Evolutionary conservation across 2,888 invertebrate genomes (phyloP).

Genomic region (Stenotaenia linearis): DNA sequence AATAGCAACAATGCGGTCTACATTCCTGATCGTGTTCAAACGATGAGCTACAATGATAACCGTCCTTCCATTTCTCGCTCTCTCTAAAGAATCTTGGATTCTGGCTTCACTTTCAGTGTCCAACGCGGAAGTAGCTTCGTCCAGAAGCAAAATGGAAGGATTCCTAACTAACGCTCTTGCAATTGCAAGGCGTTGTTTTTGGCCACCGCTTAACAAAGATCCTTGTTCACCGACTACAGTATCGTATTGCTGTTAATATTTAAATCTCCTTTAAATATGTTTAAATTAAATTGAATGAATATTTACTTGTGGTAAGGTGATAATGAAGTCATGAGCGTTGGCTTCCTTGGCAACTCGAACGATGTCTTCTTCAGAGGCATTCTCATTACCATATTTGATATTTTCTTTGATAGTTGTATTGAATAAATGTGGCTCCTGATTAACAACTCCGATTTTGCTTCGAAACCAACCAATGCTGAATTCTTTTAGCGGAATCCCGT

Average conservation of each 20-base stretch:
- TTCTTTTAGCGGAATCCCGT: slow-evolving; percentile 49
- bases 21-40: slow-evolving; percentile 52
- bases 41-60: slow-evolving; percentile 52
- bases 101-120: slow-evolving; percentile 74
- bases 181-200: slow-evolving; percentile 70
- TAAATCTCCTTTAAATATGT: too few species aligned
- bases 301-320: slow-evolving; percentile 64
- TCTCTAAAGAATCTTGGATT: slow-evolving; percentile 65
- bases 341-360: slow-evolving; percentile 65
- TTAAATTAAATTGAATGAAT: too few species aligned
- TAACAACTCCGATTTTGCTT: slow-evolving; percentile 47
- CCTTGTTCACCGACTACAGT: slow-evolving; percentile 74
- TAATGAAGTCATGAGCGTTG: slow-evolving; percentile 70
- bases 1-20: slow-evolving; percentile 51
- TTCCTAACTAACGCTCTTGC: slow-evolving; percentile 54
- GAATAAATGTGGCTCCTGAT: slow-evolving; percentile 60
- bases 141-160: slow-evolving; percentile 61
- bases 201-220: slow-evolving; percentile 75
- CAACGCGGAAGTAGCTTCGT: slow-evolving; percentile 79
- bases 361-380: slow-evolving; percentile 56
- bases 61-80: slow-evolving; percentile 45
- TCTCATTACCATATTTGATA: slow-evolving; percentile 49
- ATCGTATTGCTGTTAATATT: slow-evolving; percentile 57
- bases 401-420: slow-evolving; percentile 53
- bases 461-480: slow-evolving; percentile 52